Conservation (phyloP, 2,113 vertebrate genomes). For the Urocynchramus pylzowi region DNA sequence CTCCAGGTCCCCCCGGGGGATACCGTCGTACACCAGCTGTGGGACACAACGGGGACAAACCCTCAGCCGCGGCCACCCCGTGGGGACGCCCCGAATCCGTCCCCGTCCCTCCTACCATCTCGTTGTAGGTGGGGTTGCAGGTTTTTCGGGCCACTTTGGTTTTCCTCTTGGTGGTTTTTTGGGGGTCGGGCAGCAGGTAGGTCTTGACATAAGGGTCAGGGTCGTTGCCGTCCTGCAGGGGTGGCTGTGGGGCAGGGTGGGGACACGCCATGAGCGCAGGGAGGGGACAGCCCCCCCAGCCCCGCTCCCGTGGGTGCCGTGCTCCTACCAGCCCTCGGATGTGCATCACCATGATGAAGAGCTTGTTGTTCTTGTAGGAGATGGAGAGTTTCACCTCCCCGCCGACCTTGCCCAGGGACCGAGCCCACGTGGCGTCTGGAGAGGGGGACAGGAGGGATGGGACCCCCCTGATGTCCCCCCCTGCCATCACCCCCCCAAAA, state of each 20-base stretch:
- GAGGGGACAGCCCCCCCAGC: not conserved
- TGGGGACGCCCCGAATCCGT: fast-evolving
- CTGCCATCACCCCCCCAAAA: no score
- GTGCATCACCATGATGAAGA: slow-evolving; percentile 99
- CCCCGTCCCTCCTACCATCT: slow-evolving; percentile 84
- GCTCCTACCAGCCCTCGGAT: slow-evolving; percentile 89
- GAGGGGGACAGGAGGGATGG: not conserved
- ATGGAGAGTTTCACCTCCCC: slow-evolving; percentile 95
- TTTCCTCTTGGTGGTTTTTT: slow-evolving; percentile 96
- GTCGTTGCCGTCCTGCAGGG: slow-evolving; percentile 89
- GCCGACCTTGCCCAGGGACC: slow-evolving; percentile 79
- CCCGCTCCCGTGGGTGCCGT: fast-evolving
- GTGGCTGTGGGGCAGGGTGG: slow-evolving; percentile 67
- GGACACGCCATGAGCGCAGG: fast-evolving
- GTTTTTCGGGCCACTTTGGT: slow-evolving; percentile 95
- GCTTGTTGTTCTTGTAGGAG: slow-evolving; percentile 92
- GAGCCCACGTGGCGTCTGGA: slow-evolving; percentile 82
- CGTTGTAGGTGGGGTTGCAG: slow-evolving; percentile 97
- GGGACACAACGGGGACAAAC: not conserved
- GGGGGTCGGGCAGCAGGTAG: slow-evolving; percentile 93
- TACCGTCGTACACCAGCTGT: slow-evolving; percentile 90
- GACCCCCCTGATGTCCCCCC: not conserved
- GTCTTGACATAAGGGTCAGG: slow-evolving; percentile 96
- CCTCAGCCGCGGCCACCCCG: fast-evolving
- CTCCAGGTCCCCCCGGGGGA: slow-evolving; percentile 89